Evolutionary conservation across 2,113 vertebrate genomes (phyloP).

Genomic region (Austrofundulus limnaeus): DNA sequence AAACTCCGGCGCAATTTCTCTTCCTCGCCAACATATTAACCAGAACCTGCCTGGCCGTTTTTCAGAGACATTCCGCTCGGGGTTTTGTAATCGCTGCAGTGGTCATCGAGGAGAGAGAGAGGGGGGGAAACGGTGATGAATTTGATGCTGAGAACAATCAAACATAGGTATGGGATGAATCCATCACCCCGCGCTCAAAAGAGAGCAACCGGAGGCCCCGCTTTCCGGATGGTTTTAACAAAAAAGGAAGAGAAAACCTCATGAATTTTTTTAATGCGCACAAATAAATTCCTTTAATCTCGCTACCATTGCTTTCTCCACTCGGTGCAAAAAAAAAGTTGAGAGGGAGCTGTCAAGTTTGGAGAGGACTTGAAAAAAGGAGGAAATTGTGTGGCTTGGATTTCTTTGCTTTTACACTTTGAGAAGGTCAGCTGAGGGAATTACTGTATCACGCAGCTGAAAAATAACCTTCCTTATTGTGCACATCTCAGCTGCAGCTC

Average conservation of each 20-base stretch:
- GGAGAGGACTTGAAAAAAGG: slow-evolving; percentile 9
- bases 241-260: slow-evolving; percentile 58
- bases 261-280: slow-evolving; percentile 65
- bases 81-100: slow-evolving; percentile 51
- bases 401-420: slow-evolving; percentile 36
- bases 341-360: slow-evolving; percentile 52
- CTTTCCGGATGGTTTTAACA: slow-evolving; percentile 59
- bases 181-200: slow-evolving; percentile 70
- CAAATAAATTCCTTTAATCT: slow-evolving; percentile 77
- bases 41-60: slow-evolving; percentile 60
- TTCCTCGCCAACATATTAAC: slow-evolving; percentile 72
- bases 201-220: slow-evolving; percentile 62
- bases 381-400: slow-evolving; percentile 34
- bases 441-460: slow-evolving; percentile 46
- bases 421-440: slow-evolving; percentile 37
- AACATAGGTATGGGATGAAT: slow-evolving; percentile 69
- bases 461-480: slow-evolving; percentile 25
- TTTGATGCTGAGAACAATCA: slow-evolving; percentile 73
- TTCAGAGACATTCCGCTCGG: slow-evolving; percentile 46
- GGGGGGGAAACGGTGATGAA: slow-evolving; percentile 69
- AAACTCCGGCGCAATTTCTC: slow-evolving; percentile 64
- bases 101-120: slow-evolving; percentile 32
- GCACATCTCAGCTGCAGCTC: slow-evolving; percentile 15
- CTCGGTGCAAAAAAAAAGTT: slow-evolving; percentile 45
- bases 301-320: slow-evolving; percentile 59